phyloP scores from a whole-genome alignment of 2,113 vertebrate genomes.

The Salvator merianae region DNA sequence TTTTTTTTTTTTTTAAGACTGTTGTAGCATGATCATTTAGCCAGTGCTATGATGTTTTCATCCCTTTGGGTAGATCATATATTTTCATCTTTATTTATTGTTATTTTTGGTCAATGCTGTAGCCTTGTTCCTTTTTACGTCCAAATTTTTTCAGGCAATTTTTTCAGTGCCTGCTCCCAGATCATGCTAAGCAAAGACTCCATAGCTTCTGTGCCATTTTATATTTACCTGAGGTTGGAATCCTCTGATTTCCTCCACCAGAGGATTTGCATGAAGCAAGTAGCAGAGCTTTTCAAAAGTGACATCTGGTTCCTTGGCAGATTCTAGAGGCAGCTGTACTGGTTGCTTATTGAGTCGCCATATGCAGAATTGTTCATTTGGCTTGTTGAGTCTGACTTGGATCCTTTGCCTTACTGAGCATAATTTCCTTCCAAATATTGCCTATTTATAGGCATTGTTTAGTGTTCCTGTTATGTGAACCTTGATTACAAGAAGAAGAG shows the following conservation, averaged over 20 bases:
- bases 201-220: constrained; percentile 1
- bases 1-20: neutral
- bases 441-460: constrained; percentile 48
- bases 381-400: constrained; percentile 52
- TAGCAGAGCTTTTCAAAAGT: constrained; percentile 62
- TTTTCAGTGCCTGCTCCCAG: neutral
- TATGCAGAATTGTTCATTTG: constrained; percentile 54
- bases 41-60: neutral
- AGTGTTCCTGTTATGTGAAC: constrained; percentile 24
- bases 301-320: constrained; percentile 67
- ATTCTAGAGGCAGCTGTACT: constrained; percentile 57
- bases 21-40: neutral
- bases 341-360: constrained; percentile 38
- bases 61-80: constrained; percentile 18
- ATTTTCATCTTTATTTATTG: neutral
- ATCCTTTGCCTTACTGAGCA: constrained; percentile 51
- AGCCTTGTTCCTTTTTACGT: neutral
- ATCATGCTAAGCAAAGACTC: constrained; percentile 39
- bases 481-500: constrained; percentile 18
- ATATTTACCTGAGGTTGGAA: constrained; percentile 54
- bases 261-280: constrained; percentile 52
- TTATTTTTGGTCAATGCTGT: neutral
- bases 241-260: constrained; percentile 57
- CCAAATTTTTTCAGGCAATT: neutral
- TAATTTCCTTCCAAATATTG: constrained; percentile 64